Evolutionary conservation across 2,113 vertebrate species (phyloP), one percentile per base, ranked within the genome.

Genomic region (Natator depressus): DNA sequence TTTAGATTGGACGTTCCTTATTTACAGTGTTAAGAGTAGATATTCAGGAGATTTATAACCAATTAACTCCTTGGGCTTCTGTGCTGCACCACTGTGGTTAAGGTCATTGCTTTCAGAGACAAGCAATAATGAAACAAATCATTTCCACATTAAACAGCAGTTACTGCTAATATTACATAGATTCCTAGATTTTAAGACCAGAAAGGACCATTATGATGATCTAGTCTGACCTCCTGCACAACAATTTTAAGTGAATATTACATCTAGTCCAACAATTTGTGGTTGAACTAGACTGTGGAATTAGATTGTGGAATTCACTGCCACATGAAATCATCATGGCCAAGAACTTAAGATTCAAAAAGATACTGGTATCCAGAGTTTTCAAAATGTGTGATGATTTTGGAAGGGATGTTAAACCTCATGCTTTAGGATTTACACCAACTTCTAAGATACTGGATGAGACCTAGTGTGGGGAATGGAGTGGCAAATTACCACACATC

Each of bases 221-320:
- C 20, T 76, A 47, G 24, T 46, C 22, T 76, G 75, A 47, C 10
- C 25, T 46, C 22, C 12, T 42, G 12, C 38, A 25, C 24, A 46
- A 42, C 22, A 76, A 76, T 46, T 46, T 46, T 24, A 76, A 27
- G 42, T n/a, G 17, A 69, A 8, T n/a, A 69, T 69, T 69, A 20
- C 4, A 0, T 59, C 89, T 72, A 14, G 78, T 88, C 92, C 87
- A 81, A 22, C 93, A 82, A 93, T 90, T 16, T 54, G 59, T 78
- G 90, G 83, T 83, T 90, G 87, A 93, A 90, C 93, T 85, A 94
- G 93, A 16, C 27, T 88, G 69, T 89, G 85, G 93, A 93, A 92
- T 84, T 84, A 85, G 89, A 54, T 50, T 0, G 2, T 62, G 84
- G n/a, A 42, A 54, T 54, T 86, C 53, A 59, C 75, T 85, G 78